These are phyloP conservation scores for Muscidifurax raptorellus DNA, from an alignment of 1,140 invertebrate species.

Conservation along the genomic window DNA sequence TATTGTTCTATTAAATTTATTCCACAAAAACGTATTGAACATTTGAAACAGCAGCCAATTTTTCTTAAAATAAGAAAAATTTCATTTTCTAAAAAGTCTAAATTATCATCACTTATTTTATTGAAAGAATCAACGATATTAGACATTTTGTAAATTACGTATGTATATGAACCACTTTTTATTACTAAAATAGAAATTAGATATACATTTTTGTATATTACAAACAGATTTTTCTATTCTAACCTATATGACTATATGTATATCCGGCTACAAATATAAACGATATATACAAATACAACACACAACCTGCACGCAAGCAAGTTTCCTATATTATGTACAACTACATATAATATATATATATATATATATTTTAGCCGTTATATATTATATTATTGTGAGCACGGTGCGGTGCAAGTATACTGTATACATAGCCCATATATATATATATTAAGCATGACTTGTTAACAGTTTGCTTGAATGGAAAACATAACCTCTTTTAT, in stretches of 20 bases:
- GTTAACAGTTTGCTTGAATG: background rate
- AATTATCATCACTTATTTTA: background rate
- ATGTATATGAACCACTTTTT: background rate
- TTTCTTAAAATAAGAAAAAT: slow-evolving; percentile 69
- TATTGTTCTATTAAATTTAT: slow-evolving; percentile 70
- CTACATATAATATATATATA: no score
- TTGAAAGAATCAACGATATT: background rate
- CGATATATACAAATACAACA: no score
- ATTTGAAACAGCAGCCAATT: slow-evolving; percentile 75
- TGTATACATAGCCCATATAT: no score
- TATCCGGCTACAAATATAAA: no score
- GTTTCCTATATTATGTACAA: no score
- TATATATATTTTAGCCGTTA: no score
- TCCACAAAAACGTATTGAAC: slow-evolving; percentile 76
- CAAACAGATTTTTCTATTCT: no score
- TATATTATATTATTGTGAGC: no score
- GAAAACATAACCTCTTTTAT: background rate
- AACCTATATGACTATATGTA: no score
- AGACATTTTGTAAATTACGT: background rate
- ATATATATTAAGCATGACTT: background rate
- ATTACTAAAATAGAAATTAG: background rate
- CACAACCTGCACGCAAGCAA: no score
- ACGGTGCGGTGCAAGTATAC: no score
- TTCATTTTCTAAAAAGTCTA: slow-evolving; percentile 43
- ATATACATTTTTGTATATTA: no score